Evolutionary conservation across 2,797 vertebrate species (phyloP), one percentile per base, ranked within the genome.

Genomic region (Argyrosomus regius): DNA sequence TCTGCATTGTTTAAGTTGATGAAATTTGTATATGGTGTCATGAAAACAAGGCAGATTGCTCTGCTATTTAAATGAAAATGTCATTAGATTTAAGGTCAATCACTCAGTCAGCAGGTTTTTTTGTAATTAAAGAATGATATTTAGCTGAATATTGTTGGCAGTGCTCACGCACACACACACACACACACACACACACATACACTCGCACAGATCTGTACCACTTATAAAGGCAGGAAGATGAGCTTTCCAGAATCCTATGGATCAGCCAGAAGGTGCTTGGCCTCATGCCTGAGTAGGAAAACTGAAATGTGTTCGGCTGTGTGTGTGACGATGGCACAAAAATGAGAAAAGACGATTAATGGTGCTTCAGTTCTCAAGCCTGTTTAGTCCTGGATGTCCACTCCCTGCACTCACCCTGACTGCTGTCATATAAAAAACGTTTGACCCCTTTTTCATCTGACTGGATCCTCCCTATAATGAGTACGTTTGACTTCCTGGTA

Each of bases 201-300:
- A 65, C 2, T 3, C 35, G 0, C 35, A 39, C 35, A 39, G 11
- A 52, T 6, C 28, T 81, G 58, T 14, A 69, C 45, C 59, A 52
- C 67, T 87, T 69, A 39, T 63, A 52, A 80, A 85, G 39, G 49
- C 84, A 83, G 84, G 69, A 85, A 81, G 87, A 92, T 79, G 43
- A 89, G 85, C 72, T 90, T 81, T 88, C 75, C 91, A 90, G 90
- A 92, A 85, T 86, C 85, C 65, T 80, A 71, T 66, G 83, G 84
- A 82, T 94, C 86, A 83, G 72, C 74, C 72, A 60, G 79, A 62
- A 85, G 80, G 69, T 56, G 70, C 53, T 81, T 87, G 87, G 88
- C 83, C 41, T 78, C 45, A 6, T 52, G 80, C 86, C 87, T 72
- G 72, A 84, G 59, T 57, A 70, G 75, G 75, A 69, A 92, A 90